Conservation (phyloP, 1,140 invertebrate genomes). For the Musca domestica region DNA sequence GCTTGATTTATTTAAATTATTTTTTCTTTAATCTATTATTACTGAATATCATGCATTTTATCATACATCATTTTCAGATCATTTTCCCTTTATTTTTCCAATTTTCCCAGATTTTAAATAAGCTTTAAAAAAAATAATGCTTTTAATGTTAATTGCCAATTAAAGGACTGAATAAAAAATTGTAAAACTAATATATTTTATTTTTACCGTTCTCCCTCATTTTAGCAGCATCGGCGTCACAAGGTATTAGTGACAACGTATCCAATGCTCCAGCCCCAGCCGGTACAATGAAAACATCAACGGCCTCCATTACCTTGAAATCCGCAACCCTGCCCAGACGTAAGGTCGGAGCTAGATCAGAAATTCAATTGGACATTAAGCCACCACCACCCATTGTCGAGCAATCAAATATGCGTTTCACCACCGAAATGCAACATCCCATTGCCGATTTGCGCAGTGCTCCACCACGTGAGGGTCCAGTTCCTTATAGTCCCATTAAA, state of each 20-base stretch:
- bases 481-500: slow-evolving; percentile 48
- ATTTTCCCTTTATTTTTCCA: no score
- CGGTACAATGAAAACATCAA: slow-evolving; percentile 59
- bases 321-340: slow-evolving; percentile 66
- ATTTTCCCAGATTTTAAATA: no score
- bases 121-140: neutral
- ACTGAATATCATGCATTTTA: no score
- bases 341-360: slow-evolving; percentile 64
- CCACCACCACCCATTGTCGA: slow-evolving; percentile 45
- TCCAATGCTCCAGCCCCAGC: slow-evolving; percentile 22
- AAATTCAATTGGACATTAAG: slow-evolving; percentile 61
- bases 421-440: slow-evolving; percentile 53
- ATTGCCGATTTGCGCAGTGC: slow-evolving; percentile 52
- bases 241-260: neutral
- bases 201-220: neutral
- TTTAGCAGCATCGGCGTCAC: slow-evolving; percentile 36
- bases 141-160: neutral
- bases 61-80: no score
- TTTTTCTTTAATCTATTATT: no score
- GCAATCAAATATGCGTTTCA: slow-evolving; percentile 46
- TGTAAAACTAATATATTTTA: neutral
- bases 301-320: slow-evolving; percentile 65
- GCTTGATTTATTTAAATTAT: no score
- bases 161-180: neutral
- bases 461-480: slow-evolving; percentile 50